These are phyloP conservation scores for Falco berigora DNA, from an alignment of 2,797 vertebrate genomes.

Conservation along the genomic window DNA sequence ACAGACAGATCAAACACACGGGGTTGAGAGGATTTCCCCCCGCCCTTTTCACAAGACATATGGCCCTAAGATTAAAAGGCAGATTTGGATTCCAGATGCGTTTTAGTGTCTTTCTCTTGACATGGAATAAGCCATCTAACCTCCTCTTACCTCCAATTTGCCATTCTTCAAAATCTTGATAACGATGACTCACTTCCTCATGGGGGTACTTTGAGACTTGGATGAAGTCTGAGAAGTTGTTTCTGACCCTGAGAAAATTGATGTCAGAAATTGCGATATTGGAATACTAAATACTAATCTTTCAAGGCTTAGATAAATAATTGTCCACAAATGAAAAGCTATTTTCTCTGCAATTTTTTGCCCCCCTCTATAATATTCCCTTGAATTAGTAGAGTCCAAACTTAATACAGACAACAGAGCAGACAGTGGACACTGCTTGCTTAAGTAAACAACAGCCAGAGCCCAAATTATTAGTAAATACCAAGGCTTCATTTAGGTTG, in stretches of 20 bases:
- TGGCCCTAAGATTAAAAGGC: neutral
- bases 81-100: neutral
- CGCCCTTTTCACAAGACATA: no score
- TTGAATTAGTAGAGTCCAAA: neutral
- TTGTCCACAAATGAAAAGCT: conserved; percentile 17
- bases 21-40: no score
- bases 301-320: conserved; percentile 18
- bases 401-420: conserved; percentile 31
- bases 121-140: neutral
- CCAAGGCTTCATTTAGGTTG: conserved; percentile 75
- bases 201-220: neutral
- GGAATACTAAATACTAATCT: conserved; percentile 54
- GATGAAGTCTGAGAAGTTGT: conserved; percentile 21
- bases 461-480: conserved; percentile 77
- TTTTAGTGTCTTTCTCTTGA: neutral
- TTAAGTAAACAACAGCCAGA: conserved; percentile 73
- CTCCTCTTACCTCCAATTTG: neutral
- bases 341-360: conserved; percentile 26
- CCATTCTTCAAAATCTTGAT: conserved; percentile 1
- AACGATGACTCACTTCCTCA: neutral
- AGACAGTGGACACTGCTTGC: conserved; percentile 57
- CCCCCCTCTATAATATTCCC: neutral
- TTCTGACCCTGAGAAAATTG: conserved; percentile 34
- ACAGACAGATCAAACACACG: no score
- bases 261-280: conserved; percentile 31